Base-by-base conservation (phyloP, 1,140 invertebrate species). In the Bradysia coprophila region DNA sequence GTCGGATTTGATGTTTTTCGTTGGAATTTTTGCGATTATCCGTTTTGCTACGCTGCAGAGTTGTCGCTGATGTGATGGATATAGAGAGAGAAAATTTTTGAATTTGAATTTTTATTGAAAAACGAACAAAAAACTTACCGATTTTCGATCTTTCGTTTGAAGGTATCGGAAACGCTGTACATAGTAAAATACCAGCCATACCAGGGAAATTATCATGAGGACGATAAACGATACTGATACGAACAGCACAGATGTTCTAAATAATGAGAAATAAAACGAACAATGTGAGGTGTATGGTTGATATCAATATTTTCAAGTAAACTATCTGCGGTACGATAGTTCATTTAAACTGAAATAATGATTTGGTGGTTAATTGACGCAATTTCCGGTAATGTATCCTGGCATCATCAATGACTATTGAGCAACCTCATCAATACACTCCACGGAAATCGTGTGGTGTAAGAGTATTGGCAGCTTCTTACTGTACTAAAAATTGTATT, bases 171-270 rank as follows among this genome's bases (percentile, higher is more conserved):
- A 91, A 44, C 88, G 67, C 62, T 93, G 89, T 31, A 93, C 79
- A 59, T 93, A 93, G 66, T 94, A 94, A 64, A 93, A 93, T 16
- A 92, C 76, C 2, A 94, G 71, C 90, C 90, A 94, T 2, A 87
- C 83, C 44, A 93, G 63, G 1, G 86, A 91, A 32, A 93, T 91
- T 44, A 93, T 78, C 84, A 93, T 91, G 40, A 93, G 67, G 34
- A 94, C 81, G 46, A 93, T 91, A 63, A 94, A 94, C 1, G 88
- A 92, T 45, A 93, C 85, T 18, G 87, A 90, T 4, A 94, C 88
- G 62, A 94, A 93, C 38, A 93, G 64, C 43, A 92, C 86, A 1
- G 85, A 89, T 11, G 81, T 85, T 48, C 81, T 81, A 69, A 36
- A 76, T 71, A 41, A 48, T 45, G 51, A 53, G 56, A 49, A 40